phyloP scores from a whole-genome alignment of 2,888 invertebrate genomes.

The Cryptophagus acutangulus region DNA sequence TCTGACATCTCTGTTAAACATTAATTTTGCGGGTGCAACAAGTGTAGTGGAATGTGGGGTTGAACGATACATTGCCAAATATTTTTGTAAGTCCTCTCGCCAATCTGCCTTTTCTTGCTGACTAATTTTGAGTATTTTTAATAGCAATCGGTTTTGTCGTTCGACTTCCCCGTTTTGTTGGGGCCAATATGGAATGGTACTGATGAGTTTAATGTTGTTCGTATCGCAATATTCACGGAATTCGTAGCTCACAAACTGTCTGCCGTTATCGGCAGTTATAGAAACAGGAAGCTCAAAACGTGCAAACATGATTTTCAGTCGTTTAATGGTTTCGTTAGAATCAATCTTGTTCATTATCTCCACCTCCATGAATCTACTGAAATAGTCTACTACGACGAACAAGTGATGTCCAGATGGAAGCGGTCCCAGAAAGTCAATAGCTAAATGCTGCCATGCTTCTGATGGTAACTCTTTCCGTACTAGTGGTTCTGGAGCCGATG shows the following conservation, averaged over 20 bases:
- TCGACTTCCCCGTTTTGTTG: constrained; percentile 20
- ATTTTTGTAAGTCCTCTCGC: constrained; percentile 2
- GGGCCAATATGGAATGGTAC: constrained; percentile 14
- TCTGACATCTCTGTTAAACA: constrained; percentile 6
- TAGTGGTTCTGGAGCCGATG: constrained; percentile 9
- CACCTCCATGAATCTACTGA: constrained; percentile 5
- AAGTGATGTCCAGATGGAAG: constrained; percentile 10
- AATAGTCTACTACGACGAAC: constrained; percentile 7
- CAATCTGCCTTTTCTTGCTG: constrained; percentile 1
- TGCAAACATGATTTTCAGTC: constrained; percentile 7
- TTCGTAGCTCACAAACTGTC: constrained; percentile 12
- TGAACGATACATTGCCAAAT: constrained; percentile 6
- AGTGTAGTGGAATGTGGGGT: constrained; percentile 6
- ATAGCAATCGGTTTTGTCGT: constrained; percentile 5
- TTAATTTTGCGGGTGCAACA: constrained; percentile 5
- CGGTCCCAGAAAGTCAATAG: constrained; percentile 24
- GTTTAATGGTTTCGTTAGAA: not conserved
- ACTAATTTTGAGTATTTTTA: constrained; percentile 9
- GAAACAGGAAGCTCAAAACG: constrained; percentile 7
- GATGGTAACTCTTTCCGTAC: constrained; percentile 6
- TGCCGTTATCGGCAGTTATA: constrained; percentile 7
- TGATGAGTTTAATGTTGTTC: constrained; percentile 11
- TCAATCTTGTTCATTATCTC: constrained; percentile 7
- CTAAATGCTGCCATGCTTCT: constrained; percentile 12
- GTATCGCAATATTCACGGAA: constrained; percentile 22